These are phyloP conservation scores for Enteromius argenteus DNA, from an alignment of 2,797 vertebrate genomes.

Conservation along the genomic window DNA sequence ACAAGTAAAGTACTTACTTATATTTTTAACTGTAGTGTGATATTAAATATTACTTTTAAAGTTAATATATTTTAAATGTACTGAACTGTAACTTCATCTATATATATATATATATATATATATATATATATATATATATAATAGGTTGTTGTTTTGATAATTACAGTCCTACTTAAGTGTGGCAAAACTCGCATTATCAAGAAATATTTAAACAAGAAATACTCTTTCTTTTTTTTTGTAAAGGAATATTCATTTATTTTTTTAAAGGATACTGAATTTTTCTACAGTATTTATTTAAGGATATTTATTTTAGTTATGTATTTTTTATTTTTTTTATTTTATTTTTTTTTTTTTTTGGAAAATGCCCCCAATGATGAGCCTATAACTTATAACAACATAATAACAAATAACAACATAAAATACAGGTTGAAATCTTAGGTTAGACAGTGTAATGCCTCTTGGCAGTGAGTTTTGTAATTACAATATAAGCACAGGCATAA, in stretches of 20 bases:
- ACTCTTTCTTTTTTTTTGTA: too few species aligned
- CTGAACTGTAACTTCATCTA: neutral
- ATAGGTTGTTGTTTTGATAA: too few species aligned
- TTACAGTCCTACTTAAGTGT: neutral
- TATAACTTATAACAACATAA: constrained; percentile 13
- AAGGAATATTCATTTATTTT: too few species aligned
- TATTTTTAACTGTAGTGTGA: neutral
- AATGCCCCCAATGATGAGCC: neutral
- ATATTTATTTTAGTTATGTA: neutral
- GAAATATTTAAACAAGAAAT: too few species aligned
- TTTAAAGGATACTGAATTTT: neutral
- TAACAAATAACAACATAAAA: constrained; percentile 5
- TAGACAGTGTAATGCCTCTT: constrained; percentile 19
- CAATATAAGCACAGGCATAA: constrained; percentile 54
- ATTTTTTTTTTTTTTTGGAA: neutral
- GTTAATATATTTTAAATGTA: neutral
- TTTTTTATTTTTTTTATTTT: neutral
- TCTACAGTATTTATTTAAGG: neutral
- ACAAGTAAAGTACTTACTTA: neutral
- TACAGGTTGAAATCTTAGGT: neutral
- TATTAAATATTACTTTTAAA: neutral
- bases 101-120: neutral
- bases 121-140: too few species aligned
- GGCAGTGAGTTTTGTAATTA: constrained; percentile 53
- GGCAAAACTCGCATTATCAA: neutral